Percentiles rank a stretch among this genome's conserved stretches.
Conservation (phyloP, 2,113 vertebrate genomes). For the Toxotes jaculatrix region DNA sequence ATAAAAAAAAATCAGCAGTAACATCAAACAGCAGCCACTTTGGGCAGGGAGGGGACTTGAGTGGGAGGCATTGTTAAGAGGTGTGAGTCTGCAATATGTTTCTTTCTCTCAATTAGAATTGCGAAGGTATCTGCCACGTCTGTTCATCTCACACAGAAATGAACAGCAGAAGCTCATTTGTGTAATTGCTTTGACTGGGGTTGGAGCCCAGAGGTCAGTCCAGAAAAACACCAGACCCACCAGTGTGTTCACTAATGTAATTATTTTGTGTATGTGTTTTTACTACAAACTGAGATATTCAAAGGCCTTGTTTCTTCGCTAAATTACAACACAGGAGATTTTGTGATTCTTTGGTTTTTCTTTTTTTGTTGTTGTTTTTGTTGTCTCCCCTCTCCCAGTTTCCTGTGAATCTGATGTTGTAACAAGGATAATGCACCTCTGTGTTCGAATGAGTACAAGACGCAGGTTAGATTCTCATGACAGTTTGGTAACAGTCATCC, state of each 20-base stretch:
- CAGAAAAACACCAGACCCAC: slow-evolving; percentile 41
- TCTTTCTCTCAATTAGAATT: slow-evolving; percentile 68
- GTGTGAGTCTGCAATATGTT: slow-evolving; percentile 66
- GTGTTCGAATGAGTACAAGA: slow-evolving; percentile 6
- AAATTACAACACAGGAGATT: neutral
- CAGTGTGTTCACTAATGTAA: slow-evolving; percentile 22
- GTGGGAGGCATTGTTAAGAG: slow-evolving; percentile 51
- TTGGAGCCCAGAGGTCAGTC: slow-evolving; percentile 58
- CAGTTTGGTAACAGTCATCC: slow-evolving; percentile 1
- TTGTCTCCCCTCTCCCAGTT: neutral
- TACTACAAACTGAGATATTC: neutral
- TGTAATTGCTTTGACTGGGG: slow-evolving; percentile 66
- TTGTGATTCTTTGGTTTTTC: neutral
- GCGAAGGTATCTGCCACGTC: slow-evolving; percentile 44
- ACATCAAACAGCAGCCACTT: slow-evolving; percentile 22
- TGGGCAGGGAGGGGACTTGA: slow-evolving; percentile 8
- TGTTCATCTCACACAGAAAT: slow-evolving; percentile 51
- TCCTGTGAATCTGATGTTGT: neutral
- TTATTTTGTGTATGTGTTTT: neutral
- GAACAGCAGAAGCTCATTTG: slow-evolving; percentile 67
- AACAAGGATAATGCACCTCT: neutral
- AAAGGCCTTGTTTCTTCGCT: neutral
- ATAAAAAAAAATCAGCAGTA: slow-evolving; percentile 33
- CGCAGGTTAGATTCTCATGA: slow-evolving; percentile 3
- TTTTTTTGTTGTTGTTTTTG: too few species aligned